Evolutionary conservation across 2,113 vertebrate species (phyloP).

Genomic region (Ciconia stormi): DNA sequence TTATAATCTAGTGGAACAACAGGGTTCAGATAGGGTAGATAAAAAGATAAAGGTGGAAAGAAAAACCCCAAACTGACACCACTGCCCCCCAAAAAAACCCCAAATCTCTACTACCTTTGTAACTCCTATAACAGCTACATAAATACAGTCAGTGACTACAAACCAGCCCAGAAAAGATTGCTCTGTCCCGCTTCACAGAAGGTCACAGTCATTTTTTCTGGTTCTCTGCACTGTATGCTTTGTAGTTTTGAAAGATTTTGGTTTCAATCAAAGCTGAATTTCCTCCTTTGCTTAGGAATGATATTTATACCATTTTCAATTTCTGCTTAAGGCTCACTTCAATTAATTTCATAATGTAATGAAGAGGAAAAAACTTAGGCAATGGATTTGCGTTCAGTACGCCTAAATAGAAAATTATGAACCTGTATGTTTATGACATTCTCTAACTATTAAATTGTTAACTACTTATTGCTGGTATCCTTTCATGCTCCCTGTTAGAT

Average conservation of each 20-base stretch:
- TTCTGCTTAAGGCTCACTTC: background rate
- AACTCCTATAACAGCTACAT: background rate
- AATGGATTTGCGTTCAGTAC: background rate
- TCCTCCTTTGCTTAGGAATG: background rate
- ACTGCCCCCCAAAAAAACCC: fast-evolving
- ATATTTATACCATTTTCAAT: background rate
- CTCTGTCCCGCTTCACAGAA: background rate
- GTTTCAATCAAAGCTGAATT: background rate
- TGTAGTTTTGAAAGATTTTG: background rate
- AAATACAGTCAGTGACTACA: background rate
- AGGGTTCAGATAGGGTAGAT: background rate
- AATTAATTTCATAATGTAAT: background rate
- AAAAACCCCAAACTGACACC: background rate
- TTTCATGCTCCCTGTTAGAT: background rate
- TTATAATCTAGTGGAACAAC: background rate
- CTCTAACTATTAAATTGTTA: background rate
- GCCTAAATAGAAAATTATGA: background rate
- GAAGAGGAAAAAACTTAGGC: background rate
- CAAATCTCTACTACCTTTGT: background rate
- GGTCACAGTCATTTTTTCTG: background rate
- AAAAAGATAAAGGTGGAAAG: background rate
- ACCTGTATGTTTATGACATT: background rate
- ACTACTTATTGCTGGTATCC: background rate
- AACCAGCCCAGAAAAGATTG: background rate
- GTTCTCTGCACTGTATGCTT: background rate